Percentiles rank a stretch among this genome's conserved stretches.
Evolutionary conservation across 2,888 invertebrate species (phyloP).

Genomic region (Callinectes sapidus): DNA sequence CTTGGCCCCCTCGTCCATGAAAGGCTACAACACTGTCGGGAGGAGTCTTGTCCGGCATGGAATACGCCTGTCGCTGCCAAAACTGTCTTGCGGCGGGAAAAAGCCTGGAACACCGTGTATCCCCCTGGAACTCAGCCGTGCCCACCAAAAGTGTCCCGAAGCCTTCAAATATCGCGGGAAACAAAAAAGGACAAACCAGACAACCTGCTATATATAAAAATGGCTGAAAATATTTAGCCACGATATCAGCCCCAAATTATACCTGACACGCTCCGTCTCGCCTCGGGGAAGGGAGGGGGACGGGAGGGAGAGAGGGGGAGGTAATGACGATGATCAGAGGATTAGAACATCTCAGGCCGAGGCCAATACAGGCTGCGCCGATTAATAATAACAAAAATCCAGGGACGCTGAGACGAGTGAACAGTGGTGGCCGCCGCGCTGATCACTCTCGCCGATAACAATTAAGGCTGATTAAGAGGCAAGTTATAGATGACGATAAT

Average conservation of each 20-base stretch:
- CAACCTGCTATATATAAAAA: constrained; percentile 5
- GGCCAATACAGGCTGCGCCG: constrained; percentile 16
- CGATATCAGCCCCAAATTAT: constrained; percentile 24
- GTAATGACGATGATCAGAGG: constrained; percentile 31
- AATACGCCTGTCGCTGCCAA: constrained; percentile 21
- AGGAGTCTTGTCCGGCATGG: not conserved
- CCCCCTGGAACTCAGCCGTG: not conserved
- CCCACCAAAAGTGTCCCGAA: constrained; percentile 15
- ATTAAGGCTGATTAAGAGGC: constrained; percentile 28
- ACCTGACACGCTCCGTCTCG: constrained; percentile 33
- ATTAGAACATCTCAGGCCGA: not conserved
- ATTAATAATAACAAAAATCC: constrained; percentile 17
- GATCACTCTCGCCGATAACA: constrained; percentile 23
- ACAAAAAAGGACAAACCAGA: constrained; percentile 25
- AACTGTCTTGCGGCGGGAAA: not conserved
- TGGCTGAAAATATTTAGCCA: constrained; percentile 4
- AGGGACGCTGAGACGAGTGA: not conserved
- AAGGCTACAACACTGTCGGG: not conserved
- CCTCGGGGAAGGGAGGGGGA: not conserved
- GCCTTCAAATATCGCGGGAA: not conserved
- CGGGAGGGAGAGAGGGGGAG: not conserved
- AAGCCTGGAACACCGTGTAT: not conserved
- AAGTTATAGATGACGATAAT: constrained; percentile 33
- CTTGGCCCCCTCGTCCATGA: not conserved
- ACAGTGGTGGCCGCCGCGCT: not conserved